Conservation (phyloP, 2,888 invertebrate genomes). For the Trachelus iudaicus region DNA sequence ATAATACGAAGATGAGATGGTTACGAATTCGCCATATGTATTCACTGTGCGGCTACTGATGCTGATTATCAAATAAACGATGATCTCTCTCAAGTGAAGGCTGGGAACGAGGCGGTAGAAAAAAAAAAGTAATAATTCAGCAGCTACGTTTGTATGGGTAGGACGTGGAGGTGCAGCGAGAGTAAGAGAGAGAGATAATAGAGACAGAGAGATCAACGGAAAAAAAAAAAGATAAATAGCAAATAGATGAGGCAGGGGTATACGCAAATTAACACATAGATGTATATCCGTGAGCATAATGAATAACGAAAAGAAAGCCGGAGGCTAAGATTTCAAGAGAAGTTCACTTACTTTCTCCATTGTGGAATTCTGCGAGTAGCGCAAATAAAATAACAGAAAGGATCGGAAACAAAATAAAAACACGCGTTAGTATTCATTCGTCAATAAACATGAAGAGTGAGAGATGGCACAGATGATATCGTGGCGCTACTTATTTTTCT, state of each 20-base stretch:
- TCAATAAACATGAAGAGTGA: conserved; percentile 38
- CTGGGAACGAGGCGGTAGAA: too few relatives aligned
- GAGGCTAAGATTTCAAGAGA: conserved; percentile 55
- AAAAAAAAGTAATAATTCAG: too few relatives aligned
- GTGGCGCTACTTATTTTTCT: conserved; percentile 29
- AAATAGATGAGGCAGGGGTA: not conserved
- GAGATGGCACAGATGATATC: conserved; percentile 40
- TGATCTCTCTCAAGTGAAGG: too few relatives aligned
- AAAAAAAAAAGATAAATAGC: too few relatives aligned
- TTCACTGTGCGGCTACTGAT: conserved; percentile 10
- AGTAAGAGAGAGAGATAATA: not conserved
- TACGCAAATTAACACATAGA: not conserved
- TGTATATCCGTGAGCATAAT: not conserved
- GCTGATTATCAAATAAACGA: not conserved
- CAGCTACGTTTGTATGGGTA: not conserved
- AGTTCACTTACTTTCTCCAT: conserved; percentile 92
- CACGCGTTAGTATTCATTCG: conserved; percentile 59
- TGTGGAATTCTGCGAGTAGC: conserved; percentile 84
- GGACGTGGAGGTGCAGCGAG: not conserved
- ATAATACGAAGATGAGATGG: not conserved
- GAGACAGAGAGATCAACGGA: not conserved
- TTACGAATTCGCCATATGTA: conserved; percentile 14
- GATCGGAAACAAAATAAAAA: conserved; percentile 66
- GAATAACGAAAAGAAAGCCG: conserved; percentile 37
- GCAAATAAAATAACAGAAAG: conserved; percentile 66